Conservation (phyloP, 2,113 vertebrate genomes). For the Podiceps cristatus region DNA sequence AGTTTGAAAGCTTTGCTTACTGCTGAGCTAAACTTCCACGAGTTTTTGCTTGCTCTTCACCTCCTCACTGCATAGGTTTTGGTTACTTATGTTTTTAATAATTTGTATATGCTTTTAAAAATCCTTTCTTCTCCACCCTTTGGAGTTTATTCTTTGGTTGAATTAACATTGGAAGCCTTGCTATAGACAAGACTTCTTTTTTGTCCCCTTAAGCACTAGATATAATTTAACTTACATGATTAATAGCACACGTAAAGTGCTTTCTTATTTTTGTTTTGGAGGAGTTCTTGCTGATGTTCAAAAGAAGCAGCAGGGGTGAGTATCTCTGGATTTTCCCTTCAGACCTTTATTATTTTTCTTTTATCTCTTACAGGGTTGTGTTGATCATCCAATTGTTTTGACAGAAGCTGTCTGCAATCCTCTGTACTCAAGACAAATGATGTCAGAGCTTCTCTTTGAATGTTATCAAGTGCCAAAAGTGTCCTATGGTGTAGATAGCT, state of each 20-base stretch:
- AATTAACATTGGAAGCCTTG: neutral
- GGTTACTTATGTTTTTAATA: neutral
- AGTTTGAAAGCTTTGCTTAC: neutral
- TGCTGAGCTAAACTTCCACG: neutral
- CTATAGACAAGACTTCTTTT: neutral
- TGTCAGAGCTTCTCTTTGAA: constrained; percentile 94
- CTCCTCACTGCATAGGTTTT: neutral
- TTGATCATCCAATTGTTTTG: constrained; percentile 82
- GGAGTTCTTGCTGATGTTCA: neutral
- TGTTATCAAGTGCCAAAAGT: constrained; percentile 92
- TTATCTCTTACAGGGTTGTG: constrained; percentile 72
- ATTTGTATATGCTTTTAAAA: rapidly evolving
- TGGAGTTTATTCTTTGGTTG: neutral
- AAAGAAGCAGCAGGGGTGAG: neutral
- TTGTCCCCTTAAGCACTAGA: neutral
- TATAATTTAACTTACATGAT: rapidly evolving
- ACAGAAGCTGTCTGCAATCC: constrained; percentile 85
- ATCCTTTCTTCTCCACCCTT: rapidly evolving
- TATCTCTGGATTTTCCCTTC: neutral
- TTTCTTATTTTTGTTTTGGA: neutral
- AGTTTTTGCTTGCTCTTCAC: rapidly evolving
- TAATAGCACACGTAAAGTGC: neutral
- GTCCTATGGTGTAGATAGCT: constrained; percentile 90
- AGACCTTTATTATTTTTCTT: neutral
- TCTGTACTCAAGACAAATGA: constrained; percentile 82